Evolutionary conservation across 2,113 vertebrate genomes (phyloP).

Genomic region (Turnix velox): DNA sequence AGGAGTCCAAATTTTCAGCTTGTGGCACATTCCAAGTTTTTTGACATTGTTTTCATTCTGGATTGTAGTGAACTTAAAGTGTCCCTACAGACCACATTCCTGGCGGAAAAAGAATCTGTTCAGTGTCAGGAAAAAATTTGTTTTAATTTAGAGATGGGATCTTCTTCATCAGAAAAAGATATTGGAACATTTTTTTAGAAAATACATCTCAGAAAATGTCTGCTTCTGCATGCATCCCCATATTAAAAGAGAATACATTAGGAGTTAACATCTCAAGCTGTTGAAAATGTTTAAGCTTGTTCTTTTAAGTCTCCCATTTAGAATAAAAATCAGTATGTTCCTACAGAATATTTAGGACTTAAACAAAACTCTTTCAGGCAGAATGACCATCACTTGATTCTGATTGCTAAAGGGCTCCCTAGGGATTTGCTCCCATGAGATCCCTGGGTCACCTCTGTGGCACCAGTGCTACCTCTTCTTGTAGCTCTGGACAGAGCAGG

Average conservation of each 20-base stretch:
- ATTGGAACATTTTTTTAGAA: background rate
- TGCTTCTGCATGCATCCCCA: background rate
- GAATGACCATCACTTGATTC: background rate
- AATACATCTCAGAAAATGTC: background rate
- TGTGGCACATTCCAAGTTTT: background rate
- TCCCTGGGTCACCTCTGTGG: accelerated
- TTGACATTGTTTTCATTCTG: background rate
- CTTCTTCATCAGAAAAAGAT: background rate
- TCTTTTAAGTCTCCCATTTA: background rate
- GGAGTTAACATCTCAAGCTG: background rate
- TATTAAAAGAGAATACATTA: background rate
- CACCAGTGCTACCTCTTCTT: background rate
- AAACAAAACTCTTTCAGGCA: background rate
- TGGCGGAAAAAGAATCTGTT: background rate
- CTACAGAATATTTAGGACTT: background rate
- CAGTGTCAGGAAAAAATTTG: background rate
- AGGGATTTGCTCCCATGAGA: background rate
- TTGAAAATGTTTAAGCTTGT: background rate
- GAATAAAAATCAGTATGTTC: background rate
- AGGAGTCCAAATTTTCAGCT: background rate
- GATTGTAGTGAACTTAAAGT: background rate
- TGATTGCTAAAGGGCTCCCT: background rate
- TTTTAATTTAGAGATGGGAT: background rate
- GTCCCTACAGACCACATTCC: background rate
- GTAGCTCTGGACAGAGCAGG: background rate